Evolutionary conservation across 23 tunicate genomes (phyloP).

Genomic region (Phallusia fumigata): DNA sequence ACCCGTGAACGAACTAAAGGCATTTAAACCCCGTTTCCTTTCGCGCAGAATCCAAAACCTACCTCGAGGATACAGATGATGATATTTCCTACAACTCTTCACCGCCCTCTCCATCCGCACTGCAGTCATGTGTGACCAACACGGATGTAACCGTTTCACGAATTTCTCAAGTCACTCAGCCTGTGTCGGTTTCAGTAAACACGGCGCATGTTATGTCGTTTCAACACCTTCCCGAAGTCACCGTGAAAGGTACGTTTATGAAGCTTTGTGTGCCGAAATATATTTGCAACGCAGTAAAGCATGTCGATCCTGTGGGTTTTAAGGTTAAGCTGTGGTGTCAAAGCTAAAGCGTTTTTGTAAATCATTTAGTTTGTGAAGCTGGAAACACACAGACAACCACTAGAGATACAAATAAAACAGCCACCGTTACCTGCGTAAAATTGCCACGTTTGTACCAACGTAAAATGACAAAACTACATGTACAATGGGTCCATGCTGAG

Average conservation of each 20-base stretch:
- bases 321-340: no score
- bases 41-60: constrained; percentile 39
- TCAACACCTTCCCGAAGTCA: constrained; percentile 18
- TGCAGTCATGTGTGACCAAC: constrained; percentile 82
- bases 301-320: no score
- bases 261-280: no score
- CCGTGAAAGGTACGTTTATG: background rate
- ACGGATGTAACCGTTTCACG: constrained; percentile 68
- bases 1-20: background rate
- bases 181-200: constrained; percentile 76
- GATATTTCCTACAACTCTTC: constrained; percentile 29
- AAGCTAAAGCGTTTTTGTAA: no score
- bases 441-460: no score
- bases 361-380: no score
- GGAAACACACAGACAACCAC: no score
- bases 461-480: no score
- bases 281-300: no score
- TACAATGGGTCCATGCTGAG: no score
- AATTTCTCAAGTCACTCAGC: constrained; percentile 79
- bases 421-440: no score
- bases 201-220: constrained; percentile 62
- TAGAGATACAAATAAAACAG: no score
- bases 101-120: constrained; percentile 50
- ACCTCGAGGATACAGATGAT: constrained; percentile 21
- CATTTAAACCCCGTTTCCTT: constrained; percentile 22